Base-by-base conservation (phyloP, 2,797 vertebrate genomes). In the Xiphophorus birchmanni region DNA sequence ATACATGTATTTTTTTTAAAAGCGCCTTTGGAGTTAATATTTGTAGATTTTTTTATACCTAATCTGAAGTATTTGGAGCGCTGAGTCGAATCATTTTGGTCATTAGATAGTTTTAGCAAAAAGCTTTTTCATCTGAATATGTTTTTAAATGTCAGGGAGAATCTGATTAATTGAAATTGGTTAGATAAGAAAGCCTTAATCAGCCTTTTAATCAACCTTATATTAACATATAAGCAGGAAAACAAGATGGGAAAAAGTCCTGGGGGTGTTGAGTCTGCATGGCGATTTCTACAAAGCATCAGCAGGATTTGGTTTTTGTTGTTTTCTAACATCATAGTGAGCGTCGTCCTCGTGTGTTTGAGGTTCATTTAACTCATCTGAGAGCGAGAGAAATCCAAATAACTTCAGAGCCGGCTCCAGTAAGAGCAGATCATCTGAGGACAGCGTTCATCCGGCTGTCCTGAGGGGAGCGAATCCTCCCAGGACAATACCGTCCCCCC, bases 381-480 rank as follows among this genome's bases (percentile, higher is more conserved):
- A 71, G 40, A 7, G 40, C 40, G 13, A 44, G 40, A 44, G 26
- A 26, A 26, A 44, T 44, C 40, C 40, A 44, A 44, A 71, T 44
- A 44, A 71, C 67, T 71, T 71, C 23, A 71, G 44, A 71, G 67
- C 37, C 40, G 35, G 10, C 40, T 9, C 40, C 8, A 6, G 37
- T 7, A 7, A 44, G 67, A 44, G 26, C 11, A 44, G 67, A 26
- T 71, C 40, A 71, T 42, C 11, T 26, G 21, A 71, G 67, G 67
- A 13, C 67, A n/a, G 26, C 21, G 13, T n/a, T 44, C 40, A 44
- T 71, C 67, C 40, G 5, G 40, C 26, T n/a, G 26, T 71, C 67
- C 67, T 71, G 67, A 71, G 18, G 67, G 67, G 67, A 71, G 67
- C 67, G 26, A n/a, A 71, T 44, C 26, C 67, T 71, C 40, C 42